These are phyloP conservation scores for Drosophila micromelanica DNA, from an alignment of 1,140 invertebrate species.

Conservation along the genomic window DNA sequence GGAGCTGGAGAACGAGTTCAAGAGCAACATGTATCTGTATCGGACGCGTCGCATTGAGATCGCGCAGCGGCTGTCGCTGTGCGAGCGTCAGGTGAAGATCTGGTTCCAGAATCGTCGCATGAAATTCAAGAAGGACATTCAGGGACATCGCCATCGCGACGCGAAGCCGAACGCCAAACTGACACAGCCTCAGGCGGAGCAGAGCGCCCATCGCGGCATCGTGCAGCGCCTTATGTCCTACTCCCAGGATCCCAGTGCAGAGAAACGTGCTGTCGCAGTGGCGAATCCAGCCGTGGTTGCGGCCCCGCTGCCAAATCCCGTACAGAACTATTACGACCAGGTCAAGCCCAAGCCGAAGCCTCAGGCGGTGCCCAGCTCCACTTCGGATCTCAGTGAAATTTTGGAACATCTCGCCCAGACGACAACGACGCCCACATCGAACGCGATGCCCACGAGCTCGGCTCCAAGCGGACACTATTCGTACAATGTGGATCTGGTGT, in stretches of 20 bases:
- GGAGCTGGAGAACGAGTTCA: slow-evolving; percentile 85
- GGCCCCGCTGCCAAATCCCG: slow-evolving; percentile 1
- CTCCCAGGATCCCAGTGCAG: slow-evolving; percentile 70
- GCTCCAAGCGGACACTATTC: slow-evolving; percentile 52
- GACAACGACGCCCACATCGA: slow-evolving; percentile 33
- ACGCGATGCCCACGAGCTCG: slow-evolving; percentile 1
- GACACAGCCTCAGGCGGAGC: slow-evolving; percentile 64
- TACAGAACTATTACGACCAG: slow-evolving; percentile 15
- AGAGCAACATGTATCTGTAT: slow-evolving; percentile 91
- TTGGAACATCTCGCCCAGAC: slow-evolving; percentile 70
- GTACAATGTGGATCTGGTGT: slow-evolving; percentile 69
- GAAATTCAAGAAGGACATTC: slow-evolving; percentile 80
- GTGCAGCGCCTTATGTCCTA: slow-evolving; percentile 80
- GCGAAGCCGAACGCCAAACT: slow-evolving; percentile 45
- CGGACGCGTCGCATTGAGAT: slow-evolving; percentile 92
- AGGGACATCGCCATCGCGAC: slow-evolving; percentile 58
- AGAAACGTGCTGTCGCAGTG: slow-evolving; percentile 24
- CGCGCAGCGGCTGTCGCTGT: slow-evolving; percentile 89
- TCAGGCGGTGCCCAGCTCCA: not conserved
- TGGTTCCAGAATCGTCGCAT: slow-evolving; percentile 88
- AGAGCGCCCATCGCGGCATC: slow-evolving; percentile 72
- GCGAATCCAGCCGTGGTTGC: not conserved
- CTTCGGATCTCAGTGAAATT: slow-evolving; percentile 71
- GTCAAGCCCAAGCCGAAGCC: slow-evolving; percentile 25
- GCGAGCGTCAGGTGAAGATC: slow-evolving; percentile 95